Conservation (phyloP, 2,888 invertebrate genomes). For the Melanostoma scalare region DNA sequence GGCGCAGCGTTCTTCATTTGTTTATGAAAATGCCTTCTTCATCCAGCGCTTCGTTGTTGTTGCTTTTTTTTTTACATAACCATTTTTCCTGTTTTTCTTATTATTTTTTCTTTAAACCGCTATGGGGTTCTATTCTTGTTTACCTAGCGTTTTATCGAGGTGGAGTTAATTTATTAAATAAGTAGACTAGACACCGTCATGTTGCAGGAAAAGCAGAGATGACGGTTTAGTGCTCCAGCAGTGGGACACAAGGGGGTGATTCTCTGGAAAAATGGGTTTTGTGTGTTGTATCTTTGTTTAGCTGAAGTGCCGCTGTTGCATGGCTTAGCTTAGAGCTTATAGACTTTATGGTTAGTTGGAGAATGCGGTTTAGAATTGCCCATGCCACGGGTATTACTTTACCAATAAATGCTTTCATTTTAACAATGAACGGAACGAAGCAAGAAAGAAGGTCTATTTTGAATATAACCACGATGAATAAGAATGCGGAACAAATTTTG, state of each 20-base stretch:
- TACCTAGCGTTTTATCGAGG: slow-evolving; percentile 68
- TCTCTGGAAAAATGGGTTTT: slow-evolving; percentile 31
- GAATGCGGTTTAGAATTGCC: slow-evolving; percentile 58
- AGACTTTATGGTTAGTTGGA: slow-evolving; percentile 55
- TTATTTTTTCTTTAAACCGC: slow-evolving; percentile 5
- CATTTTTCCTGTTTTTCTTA: slow-evolving; percentile 18
- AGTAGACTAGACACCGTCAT: slow-evolving; percentile 58
- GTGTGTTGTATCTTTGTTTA: slow-evolving; percentile 30
- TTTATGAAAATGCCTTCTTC: slow-evolving; percentile 60
- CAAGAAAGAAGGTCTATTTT: background rate
- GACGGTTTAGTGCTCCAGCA: background rate
- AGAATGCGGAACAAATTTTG: slow-evolving; percentile 60
- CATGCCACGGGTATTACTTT: slow-evolving; percentile 60
- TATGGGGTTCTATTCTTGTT: slow-evolving; percentile 56
- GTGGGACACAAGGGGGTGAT: slow-evolving; percentile 28
- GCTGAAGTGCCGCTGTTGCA: slow-evolving; percentile 4
- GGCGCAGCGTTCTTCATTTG: slow-evolving; percentile 42
- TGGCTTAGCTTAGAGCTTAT: slow-evolving; percentile 22
- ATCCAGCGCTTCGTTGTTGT: slow-evolving; percentile 34
- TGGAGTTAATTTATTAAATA: slow-evolving; percentile 71
- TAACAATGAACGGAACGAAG: slow-evolving; percentile 13
- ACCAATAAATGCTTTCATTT: slow-evolving; percentile 23
- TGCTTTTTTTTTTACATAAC: background rate
- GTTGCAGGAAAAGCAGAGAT: background rate
- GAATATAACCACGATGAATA: background rate